A percentile compares a stretch with the other conserved stretches of the same genome.
phyloP scores from a whole-genome alignment of 2,888 invertebrate species.

The Papilio demoleus region DNA sequence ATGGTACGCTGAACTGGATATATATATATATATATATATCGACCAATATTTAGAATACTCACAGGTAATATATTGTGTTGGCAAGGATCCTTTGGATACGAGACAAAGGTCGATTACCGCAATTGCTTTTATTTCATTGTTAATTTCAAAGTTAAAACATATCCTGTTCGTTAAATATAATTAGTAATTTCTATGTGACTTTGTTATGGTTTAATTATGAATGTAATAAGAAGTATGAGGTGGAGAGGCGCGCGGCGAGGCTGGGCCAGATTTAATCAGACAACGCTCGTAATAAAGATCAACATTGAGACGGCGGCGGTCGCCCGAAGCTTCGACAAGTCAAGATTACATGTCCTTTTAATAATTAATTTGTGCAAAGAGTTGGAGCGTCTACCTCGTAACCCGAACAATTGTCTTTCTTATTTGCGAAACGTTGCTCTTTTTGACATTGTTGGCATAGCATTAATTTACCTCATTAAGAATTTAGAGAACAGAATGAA shows the following conservation, averaged over 20 bases:
- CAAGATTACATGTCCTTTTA: slow-evolving; percentile 71
- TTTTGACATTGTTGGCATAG: slow-evolving; percentile 34
- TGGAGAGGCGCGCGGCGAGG: slow-evolving; percentile 55
- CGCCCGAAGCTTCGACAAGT: slow-evolving; percentile 50
- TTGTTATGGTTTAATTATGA: slow-evolving; percentile 71
- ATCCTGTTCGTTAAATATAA: slow-evolving; percentile 19
- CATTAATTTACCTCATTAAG: slow-evolving; percentile 27
- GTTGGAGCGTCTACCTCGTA: slow-evolving; percentile 54
- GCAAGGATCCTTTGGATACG: background rate
- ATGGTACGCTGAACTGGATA: background rate
- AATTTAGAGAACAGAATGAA: slow-evolving; percentile 20
- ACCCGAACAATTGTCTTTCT: slow-evolving; percentile 57
- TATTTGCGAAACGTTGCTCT: slow-evolving; percentile 59
- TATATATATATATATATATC: background rate
- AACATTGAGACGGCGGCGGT: slow-evolving; percentile 64
- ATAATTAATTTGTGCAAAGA: slow-evolving; percentile 80
- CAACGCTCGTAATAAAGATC: slow-evolving; percentile 63
- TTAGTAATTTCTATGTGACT: slow-evolving; percentile 39
- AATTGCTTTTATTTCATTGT: slow-evolving; percentile 1
- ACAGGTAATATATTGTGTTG: background rate
- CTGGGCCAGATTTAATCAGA: slow-evolving; percentile 66
- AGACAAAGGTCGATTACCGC: background rate
- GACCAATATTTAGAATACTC: background rate
- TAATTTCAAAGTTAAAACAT: slow-evolving; percentile 6
- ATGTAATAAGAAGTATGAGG: slow-evolving; percentile 60